phyloP scores from a whole-genome alignment of 2,888 invertebrate genomes.

The Mesorhabditis belari region DNA sequence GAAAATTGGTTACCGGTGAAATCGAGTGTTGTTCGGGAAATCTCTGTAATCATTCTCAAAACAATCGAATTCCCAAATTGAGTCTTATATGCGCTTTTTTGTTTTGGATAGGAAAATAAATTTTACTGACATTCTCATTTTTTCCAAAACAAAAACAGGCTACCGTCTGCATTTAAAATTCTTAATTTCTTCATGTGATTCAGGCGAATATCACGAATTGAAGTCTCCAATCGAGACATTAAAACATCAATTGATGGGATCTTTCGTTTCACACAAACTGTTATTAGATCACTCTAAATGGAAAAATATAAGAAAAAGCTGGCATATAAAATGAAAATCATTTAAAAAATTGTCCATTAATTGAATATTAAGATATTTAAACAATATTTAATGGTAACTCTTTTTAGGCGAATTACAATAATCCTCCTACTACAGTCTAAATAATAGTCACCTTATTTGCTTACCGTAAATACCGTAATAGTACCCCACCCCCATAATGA shows the following conservation, averaged over 20 bases:
- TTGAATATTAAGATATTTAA: background rate
- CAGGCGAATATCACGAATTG: background rate
- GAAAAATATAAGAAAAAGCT: no score
- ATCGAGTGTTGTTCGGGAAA: background rate
- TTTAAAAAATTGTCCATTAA: background rate
- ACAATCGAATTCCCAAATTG: background rate
- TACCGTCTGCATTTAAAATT: background rate
- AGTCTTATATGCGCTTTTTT: no score
- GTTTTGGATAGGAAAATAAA: no score
- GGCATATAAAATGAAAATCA: background rate
- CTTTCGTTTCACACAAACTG: background rate
- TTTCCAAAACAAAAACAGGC: background rate
- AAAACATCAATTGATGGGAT: background rate
- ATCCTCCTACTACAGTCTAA: no score
- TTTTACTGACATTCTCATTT: no score
- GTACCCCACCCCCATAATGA: no score
- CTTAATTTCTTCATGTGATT: background rate
- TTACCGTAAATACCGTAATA: no score
- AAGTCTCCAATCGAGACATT: background rate
- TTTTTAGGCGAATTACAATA: no score
- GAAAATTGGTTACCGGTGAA: background rate
- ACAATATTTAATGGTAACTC: no score
- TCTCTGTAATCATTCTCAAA: background rate
- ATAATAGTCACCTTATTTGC: no score
- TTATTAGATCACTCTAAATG: background rate